Percentiles rank a stretch among this genome's conserved stretches.
Conservation (phyloP, 1,140 invertebrate genomes). For the Spodoptera frugiperda region DNA sequence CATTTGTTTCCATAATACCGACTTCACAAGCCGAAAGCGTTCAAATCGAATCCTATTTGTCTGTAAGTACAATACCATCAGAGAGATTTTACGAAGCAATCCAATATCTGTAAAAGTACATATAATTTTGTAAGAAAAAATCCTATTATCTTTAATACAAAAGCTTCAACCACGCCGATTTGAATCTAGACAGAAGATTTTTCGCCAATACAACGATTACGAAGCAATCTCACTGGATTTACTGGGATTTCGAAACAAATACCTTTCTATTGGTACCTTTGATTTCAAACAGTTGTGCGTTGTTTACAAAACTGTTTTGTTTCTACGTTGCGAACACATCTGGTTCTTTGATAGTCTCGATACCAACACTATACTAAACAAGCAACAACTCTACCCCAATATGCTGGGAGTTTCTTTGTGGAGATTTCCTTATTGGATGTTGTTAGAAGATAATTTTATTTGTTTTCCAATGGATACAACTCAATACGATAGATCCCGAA, state of each 20-base stretch:
- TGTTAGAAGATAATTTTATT: neutral
- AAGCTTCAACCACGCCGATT: slow-evolving; percentile 20
- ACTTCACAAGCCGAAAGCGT: slow-evolving; percentile 5
- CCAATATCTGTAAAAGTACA: slow-evolving; percentile 37
- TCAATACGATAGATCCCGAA: no score
- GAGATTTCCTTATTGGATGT: neutral
- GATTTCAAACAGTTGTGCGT: slow-evolving; percentile 26
- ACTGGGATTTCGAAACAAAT: slow-evolving; percentile 38
- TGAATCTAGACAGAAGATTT: slow-evolving; percentile 38
- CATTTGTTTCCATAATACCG: slow-evolving; percentile 7
- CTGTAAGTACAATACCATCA: slow-evolving; percentile 24
- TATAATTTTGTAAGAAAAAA: slow-evolving; percentile 26
- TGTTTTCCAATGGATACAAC: no score
- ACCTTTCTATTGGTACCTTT: slow-evolving; percentile 41
- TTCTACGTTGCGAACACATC: neutral
- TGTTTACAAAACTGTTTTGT: slow-evolving; percentile 28
- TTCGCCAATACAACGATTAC: slow-evolving; percentile 40
- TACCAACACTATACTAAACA: no score
- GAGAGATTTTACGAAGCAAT: slow-evolving; percentile 14
- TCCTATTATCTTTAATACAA: slow-evolving; percentile 29
- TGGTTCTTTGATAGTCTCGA: neutral
- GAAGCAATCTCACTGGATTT: slow-evolving; percentile 37
- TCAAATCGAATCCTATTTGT: slow-evolving; percentile 38
- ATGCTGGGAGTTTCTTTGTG: neutral
- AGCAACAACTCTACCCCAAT: no score